Base-by-base conservation (phyloP, 2,888 invertebrate species). In the Nomada ferruginata region DNA sequence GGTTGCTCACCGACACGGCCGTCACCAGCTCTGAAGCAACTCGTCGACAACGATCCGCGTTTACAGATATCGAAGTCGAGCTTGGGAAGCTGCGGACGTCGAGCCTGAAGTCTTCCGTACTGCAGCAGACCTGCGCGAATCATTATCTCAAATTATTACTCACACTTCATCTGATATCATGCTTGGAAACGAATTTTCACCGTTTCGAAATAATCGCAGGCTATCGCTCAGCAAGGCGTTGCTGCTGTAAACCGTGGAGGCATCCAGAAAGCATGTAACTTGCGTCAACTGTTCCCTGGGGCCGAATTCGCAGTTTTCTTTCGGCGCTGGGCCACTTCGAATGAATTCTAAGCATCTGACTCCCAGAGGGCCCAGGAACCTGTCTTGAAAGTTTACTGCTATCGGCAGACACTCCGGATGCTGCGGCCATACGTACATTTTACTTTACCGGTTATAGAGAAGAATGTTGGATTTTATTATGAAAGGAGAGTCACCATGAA, bases 351-450 rank as follows among this genome's bases (percentile, higher is more conserved):
- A 94, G 90, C 98, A 98, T 1, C 95, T 95, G 1, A 97, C 95
- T 0, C 96, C 96, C 36, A 96, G 95, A 0, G 95, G 95, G 0
- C 96, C 95, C 89, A 97, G 95, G 94, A 97, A 97, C 15, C 96
- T 95, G 93, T 98, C 98, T 36, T 95, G 95, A 0, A 94, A 91
- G 0, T 96, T 96, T 0, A 98, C 97, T 70, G 95, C 94, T 86
- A 98, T 98, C 0, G 98, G 97, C 87, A 97, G 94, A 92, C 98
- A 98, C 91, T 97, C 97, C 0, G 98, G 98, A 94, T 98, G 98
- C 95, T 97, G 94, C 73, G 94, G 94, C 7, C 36, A 53, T 57
- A 79, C 15, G 15, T 18, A 20, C 1, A 23, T 60, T 72, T 44
- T 7, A 60, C 4, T 71, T 13, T n/a, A 18, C 11, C 10, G 0